Evolutionary conservation across 2,888 invertebrate species (phyloP).

Genomic region (Microchrysa polita): DNA sequence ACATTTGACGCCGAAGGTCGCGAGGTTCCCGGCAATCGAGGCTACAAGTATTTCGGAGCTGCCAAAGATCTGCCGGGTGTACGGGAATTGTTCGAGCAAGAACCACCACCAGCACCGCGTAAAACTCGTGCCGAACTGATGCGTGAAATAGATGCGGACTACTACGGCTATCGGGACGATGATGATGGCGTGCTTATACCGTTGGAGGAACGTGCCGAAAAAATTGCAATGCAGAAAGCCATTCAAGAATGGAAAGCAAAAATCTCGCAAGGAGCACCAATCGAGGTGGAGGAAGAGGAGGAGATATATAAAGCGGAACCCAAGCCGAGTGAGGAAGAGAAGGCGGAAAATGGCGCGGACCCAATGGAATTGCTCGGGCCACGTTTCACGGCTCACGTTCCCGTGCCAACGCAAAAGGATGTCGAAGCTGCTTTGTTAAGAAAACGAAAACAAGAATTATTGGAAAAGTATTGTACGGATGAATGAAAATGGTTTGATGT

Average conservation of each 20-base stretch:
- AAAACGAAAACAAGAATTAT: slow-evolving; percentile 90
- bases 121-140: slow-evolving; percentile 96
- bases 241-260: slow-evolving; percentile 79
- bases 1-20: slow-evolving; percentile 94
- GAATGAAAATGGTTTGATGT: slow-evolving; percentile 56
- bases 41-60: slow-evolving; percentile 99
- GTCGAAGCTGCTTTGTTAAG: slow-evolving; percentile 90
- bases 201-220: slow-evolving; percentile 83
- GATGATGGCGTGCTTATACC: slow-evolving; percentile 96
- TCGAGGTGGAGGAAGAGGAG: slow-evolving; percentile 75
- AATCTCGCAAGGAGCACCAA: slow-evolving; percentile 67
- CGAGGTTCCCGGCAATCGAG: slow-evolving; percentile 97
- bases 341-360: slow-evolving; percentile 55
- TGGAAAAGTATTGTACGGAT: slow-evolving; percentile 80
- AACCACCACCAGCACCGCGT: slow-evolving; percentile 87
- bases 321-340: slow-evolving; percentile 48
- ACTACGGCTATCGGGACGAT: slow-evolving; percentile 98
- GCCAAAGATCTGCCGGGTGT: slow-evolving; percentile 98
- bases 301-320: slow-evolving; percentile 74
- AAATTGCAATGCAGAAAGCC: slow-evolving; percentile 69
- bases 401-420: slow-evolving; percentile 94
- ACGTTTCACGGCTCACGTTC: slow-evolving; percentile 83
- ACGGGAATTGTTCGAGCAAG: slow-evolving; percentile 95
- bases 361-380: slow-evolving; percentile 65
- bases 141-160: slow-evolving; percentile 98